These are phyloP conservation scores for Ophioderma brevispina DNA, from an alignment of 35 echinoderm and acorn worm genomes.

Conservation along the genomic window DNA sequence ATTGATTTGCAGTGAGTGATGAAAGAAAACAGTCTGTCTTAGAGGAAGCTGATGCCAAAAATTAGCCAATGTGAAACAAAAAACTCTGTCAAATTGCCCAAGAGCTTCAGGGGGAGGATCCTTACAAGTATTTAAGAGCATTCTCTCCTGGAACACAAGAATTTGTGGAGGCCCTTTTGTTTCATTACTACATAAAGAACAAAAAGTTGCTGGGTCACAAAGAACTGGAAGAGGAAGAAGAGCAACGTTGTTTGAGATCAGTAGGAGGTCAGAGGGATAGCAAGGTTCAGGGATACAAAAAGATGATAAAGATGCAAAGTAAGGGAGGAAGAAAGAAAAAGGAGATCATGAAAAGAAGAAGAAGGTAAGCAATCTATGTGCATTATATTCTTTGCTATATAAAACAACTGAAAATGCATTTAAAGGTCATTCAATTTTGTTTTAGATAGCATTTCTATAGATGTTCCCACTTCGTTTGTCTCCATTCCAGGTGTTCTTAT, in stretches of 20 bases:
- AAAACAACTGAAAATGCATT: too few species aligned
- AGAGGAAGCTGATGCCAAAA: conserved; percentile 63
- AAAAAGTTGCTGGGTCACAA: conserved; percentile 38
- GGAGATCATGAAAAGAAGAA: too few species aligned
- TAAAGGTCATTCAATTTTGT: too few species aligned
- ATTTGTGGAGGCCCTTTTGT: conserved; percentile 84
- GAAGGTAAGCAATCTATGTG: too few species aligned
- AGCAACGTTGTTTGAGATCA: conserved; percentile 7
- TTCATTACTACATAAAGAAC: conserved; percentile 56
- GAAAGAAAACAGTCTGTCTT: conserved; percentile 44
- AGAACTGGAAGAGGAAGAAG: conserved; percentile 23
- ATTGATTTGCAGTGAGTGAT: conserved; percentile 28
- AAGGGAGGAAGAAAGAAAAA: too few species aligned
- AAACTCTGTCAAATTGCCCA: conserved; percentile 35
- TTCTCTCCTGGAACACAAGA: conserved; percentile 82
- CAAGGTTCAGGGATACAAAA: too few species aligned
- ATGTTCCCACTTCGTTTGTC: too few species aligned
- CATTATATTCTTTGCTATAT: too few species aligned
- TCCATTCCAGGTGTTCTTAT: too few species aligned
- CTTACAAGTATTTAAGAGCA: conserved; percentile 57
- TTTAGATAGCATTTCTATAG: too few species aligned
- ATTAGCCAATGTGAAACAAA: conserved; percentile 27
- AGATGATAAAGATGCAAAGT: background rate
- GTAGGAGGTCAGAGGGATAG: background rate
- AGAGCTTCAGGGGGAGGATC: conserved; percentile 78